Base-by-base conservation (phyloP, 2,113 vertebrate species). In the Ciconia stormi region DNA sequence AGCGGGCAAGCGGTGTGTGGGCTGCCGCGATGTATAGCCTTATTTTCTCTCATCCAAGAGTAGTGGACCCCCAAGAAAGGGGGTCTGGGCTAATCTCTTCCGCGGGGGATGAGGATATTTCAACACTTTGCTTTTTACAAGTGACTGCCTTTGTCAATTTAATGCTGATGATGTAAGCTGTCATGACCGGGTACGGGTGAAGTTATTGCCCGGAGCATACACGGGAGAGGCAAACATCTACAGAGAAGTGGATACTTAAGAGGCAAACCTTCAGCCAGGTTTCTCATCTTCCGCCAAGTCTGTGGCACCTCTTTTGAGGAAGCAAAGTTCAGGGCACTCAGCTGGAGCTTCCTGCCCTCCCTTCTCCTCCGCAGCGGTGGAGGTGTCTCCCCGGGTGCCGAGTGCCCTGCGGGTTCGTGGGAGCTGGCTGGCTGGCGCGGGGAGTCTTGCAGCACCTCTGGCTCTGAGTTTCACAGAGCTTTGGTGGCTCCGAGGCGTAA, bases 131-230 rank as follows among this genome's bases (percentile, higher is more conserved):
- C 10, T 62, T 96, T 90, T 88, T 34, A 40, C 16, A 13, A 50
- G n/a, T 22, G 49, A 9, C 29, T 71, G 17, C 5, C 55, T 82
- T 49, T 1, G 1, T 42, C n/a, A 34, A 1, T 44, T 50, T 30
- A 12, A 23, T 1, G 17, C 40, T 70, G 46, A 7, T 4, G 13
- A 2, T 6, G 26, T 12, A 16, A 70, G 17, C 10, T 65, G 8
- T 22, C 1, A 0, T 20, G 36, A 44, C 23, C 2, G 0, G 12
- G 17, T 8, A 2, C 0, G 2, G 27, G 11, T 29, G 59, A 84
- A 56, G 21, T 59, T 69, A 14, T 16, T 88, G 36, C 21, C 23
- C 2, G 1, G n/a, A 55, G 42, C 2, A 3, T 9, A 49, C 9
- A 7, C 1, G 2, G 50, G 40, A 50, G 11, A 40, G 44, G 18